Conservation (phyloP, 2,113 vertebrate species). For the Montifringilla adamsi region DNA sequence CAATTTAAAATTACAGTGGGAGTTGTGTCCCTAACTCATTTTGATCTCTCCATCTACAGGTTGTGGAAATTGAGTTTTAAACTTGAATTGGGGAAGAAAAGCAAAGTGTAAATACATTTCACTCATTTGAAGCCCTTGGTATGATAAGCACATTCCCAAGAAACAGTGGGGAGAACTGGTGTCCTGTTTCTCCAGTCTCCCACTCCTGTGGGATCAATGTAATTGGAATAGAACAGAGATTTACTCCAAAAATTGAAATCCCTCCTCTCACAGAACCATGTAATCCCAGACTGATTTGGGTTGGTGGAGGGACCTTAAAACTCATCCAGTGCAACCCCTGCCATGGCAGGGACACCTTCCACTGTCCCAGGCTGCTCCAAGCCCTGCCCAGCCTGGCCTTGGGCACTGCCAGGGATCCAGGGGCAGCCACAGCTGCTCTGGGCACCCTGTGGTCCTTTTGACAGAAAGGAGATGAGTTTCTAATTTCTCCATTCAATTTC, state of each 20-base stretch:
- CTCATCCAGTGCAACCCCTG: neutral
- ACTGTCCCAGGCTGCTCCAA: accelerated
- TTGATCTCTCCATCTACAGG: neutral
- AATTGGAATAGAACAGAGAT: neutral
- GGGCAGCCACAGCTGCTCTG: neutral
- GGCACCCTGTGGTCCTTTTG: neutral
- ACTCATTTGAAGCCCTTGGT: neutral
- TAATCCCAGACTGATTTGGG: neutral
- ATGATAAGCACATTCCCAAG: neutral
- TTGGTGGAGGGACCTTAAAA: neutral
- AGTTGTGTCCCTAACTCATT: neutral
- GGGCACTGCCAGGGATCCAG: neutral
- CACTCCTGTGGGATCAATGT: neutral
- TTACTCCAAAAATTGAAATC: neutral
- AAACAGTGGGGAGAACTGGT: neutral
- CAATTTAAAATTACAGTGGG: neutral
- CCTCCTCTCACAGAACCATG: neutral
- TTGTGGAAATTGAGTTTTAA: neutral
- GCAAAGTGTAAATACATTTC: neutral
- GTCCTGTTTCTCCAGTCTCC: neutral
- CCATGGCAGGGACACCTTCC: neutral
- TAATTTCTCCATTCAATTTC: neutral
- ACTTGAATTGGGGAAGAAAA: neutral
- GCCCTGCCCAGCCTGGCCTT: accelerated
- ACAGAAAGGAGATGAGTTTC: neutral